Evolutionary conservation across 1,140 invertebrate genomes (phyloP).

Genomic region (Drosophila yakuba): DNA sequence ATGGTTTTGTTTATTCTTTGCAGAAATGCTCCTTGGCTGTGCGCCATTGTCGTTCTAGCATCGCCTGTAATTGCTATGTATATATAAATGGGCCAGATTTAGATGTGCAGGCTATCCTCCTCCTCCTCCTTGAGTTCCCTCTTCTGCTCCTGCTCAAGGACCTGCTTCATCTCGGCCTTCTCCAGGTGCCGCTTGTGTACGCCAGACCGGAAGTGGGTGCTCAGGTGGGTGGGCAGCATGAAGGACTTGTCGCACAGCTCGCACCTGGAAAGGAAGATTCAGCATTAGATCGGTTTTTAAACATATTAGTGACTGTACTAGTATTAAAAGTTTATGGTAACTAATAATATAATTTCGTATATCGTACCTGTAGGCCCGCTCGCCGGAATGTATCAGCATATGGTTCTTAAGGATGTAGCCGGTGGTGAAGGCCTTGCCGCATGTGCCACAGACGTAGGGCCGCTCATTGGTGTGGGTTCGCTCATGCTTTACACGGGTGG

Average conservation of each 20-base stretch:
- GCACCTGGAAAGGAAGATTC: slow-evolving; percentile 41
- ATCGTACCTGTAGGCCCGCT: slow-evolving; percentile 61
- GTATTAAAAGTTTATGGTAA: neutral
- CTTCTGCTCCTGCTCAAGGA: slow-evolving; percentile 84
- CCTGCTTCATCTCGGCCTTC: slow-evolving; percentile 85
- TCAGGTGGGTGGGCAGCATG: slow-evolving; percentile 71
- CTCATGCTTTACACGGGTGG: slow-evolving; percentile 73
- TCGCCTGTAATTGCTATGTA: slow-evolving; percentile 19
- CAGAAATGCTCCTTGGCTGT: slow-evolving; percentile 32
- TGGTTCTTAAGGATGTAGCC: slow-evolving; percentile 79
- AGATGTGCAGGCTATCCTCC: slow-evolving; percentile 67
- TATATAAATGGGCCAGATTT: slow-evolving; percentile 2
- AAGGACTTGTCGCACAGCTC: slow-evolving; percentile 74
- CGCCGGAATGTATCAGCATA: slow-evolving; percentile 76
- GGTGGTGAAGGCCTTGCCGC: slow-evolving; percentile 87
- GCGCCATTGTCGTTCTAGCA: slow-evolving; percentile 20
- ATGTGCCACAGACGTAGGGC: slow-evolving; percentile 86
- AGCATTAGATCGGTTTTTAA: too few relatives aligned
- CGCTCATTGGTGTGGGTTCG: slow-evolving; percentile 87
- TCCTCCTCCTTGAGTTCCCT: slow-evolving; percentile 67
- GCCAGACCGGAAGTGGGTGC: slow-evolving; percentile 68
- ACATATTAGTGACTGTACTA: neutral
- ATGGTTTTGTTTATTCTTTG: slow-evolving; percentile 1
- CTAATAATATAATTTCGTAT: too few relatives aligned
- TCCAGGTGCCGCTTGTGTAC: slow-evolving; percentile 70